These are phyloP conservation scores for Ictalurus punctatus DNA, from an alignment of 2,113 vertebrate genomes.

Conservation along the genomic window DNA sequence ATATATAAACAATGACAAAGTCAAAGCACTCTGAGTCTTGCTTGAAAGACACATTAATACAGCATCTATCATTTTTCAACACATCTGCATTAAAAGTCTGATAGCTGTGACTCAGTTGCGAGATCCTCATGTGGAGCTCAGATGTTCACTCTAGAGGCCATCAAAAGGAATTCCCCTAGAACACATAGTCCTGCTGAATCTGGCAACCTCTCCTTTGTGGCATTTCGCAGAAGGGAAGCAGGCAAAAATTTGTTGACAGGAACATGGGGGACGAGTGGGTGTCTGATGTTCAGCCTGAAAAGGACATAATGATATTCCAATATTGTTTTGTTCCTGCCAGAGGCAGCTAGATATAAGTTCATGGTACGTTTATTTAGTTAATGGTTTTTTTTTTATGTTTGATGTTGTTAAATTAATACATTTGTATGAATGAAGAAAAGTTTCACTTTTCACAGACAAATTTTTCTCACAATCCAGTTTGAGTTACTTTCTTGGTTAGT, in stretches of 20 bases:
- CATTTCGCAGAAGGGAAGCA: constrained; percentile 32
- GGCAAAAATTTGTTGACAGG: constrained; percentile 17
- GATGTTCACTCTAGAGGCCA: constrained; percentile 52
- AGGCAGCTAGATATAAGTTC: neutral
- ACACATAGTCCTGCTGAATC: constrained; percentile 54
- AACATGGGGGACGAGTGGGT: neutral
- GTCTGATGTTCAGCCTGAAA: neutral
- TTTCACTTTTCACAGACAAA: neutral
- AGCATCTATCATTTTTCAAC: constrained; percentile 5
- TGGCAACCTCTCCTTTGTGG: constrained; percentile 48
- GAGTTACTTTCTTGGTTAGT: neutral
- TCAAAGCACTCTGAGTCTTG: neutral
- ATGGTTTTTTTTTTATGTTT: neutral
- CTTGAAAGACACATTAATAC: constrained; percentile 16
- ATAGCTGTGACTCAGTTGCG: neutral
- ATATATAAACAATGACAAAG: constrained; percentile 18
- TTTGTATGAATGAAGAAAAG: neutral
- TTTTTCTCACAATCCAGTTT: neutral
- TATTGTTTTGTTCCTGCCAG: neutral
- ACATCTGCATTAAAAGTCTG: constrained; percentile 18
- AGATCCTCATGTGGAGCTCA: constrained; percentile 53
- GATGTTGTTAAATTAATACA: neutral
- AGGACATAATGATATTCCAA: neutral
- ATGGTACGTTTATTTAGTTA: neutral
- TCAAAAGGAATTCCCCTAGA: constrained; percentile 58